A percentile compares a stretch with the other conserved stretches of the same genome.
Conservation (phyloP, 2,113 vertebrate species). For the Rhipidura dahli region DNA sequence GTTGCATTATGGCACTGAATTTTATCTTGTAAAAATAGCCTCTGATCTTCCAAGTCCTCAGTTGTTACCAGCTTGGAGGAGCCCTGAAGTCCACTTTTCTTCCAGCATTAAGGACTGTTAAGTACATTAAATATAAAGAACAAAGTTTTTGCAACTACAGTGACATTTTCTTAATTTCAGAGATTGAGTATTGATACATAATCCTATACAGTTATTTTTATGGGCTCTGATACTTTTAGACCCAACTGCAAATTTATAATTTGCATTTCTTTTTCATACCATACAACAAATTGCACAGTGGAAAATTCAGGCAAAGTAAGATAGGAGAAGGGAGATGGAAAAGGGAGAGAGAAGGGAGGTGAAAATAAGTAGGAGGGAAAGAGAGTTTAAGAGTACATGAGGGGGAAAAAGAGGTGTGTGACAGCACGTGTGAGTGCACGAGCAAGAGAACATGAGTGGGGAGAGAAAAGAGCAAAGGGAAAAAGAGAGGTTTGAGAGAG, state of each 20-base stretch:
- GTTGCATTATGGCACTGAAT: neutral
- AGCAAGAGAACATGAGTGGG: fast-evolving
- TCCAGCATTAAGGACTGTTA: neutral
- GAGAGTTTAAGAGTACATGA: neutral
- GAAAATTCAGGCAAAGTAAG: neutral
- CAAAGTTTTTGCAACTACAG: neutral
- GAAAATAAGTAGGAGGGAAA: neutral
- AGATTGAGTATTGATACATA: neutral
- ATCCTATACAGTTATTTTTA: neutral
- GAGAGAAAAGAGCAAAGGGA: neutral
- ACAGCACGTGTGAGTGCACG: fast-evolving
- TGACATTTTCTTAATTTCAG: neutral
- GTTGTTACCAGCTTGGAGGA: neutral
- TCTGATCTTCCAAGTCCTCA: neutral
- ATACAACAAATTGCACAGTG: neutral
- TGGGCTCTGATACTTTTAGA: neutral
- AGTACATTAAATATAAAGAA: neutral
- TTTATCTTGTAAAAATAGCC: neutral
- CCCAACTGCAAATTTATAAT: neutral
- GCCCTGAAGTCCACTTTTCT: neutral
- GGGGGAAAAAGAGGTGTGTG: neutral
- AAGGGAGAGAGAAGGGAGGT: neutral
- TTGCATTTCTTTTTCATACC: neutral
- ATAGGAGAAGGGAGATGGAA: neutral
- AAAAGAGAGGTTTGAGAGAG: neutral